Evolutionary conservation across 2,888 invertebrate species (phyloP), one percentile per base, ranked within the genome.

Genomic region (Tupiocoris notatus): DNA sequence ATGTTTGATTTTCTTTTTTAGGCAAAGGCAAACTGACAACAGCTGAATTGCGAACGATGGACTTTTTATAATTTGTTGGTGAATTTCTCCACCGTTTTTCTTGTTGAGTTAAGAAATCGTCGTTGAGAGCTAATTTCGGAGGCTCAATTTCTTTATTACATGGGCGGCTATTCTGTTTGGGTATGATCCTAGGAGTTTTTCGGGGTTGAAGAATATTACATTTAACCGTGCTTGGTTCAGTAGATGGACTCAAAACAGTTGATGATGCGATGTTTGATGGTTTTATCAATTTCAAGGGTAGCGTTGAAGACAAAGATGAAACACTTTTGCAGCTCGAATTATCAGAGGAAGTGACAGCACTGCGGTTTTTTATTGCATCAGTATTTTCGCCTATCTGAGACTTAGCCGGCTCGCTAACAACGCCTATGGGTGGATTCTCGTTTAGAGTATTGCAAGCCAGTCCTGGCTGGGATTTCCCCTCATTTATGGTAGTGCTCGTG

Each of bases 121-220:
- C 73, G 3, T 23, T n/a, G 3, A 73, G 61, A 21, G 73, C 39
- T 7, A 73, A 20, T 39, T 39, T 62, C 9, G 56, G 56, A 21
- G 18, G 54, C n/a, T 21, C 1, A 21, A 1, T 7, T 54, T 56
- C 17, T n/a, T 59, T 70, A 1, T 23, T 2, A 1, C 24, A 9
- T 1, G 7, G 7, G 6, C 54, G 6, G 21, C 21, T 67, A 1
- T 20, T 7, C 6, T 21, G 22, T 9, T 56, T 76, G 1, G 24
- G 3, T 0, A 74, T 23, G 3, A 25, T 23, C 1, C 77, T 23
- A 12, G 77, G 77, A 1, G 75, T 71, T 66, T 73, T 78, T 12
- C 78, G 57, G 1, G 78, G 78, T 21, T 65, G 59, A 17, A 78
- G 71, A 20, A 75, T 61, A 65, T 78, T 78, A n/a, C n/a, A n/a